phyloP scores from a whole-genome alignment of 2,888 invertebrate genomes.

The Cryptus viduatorius region DNA sequence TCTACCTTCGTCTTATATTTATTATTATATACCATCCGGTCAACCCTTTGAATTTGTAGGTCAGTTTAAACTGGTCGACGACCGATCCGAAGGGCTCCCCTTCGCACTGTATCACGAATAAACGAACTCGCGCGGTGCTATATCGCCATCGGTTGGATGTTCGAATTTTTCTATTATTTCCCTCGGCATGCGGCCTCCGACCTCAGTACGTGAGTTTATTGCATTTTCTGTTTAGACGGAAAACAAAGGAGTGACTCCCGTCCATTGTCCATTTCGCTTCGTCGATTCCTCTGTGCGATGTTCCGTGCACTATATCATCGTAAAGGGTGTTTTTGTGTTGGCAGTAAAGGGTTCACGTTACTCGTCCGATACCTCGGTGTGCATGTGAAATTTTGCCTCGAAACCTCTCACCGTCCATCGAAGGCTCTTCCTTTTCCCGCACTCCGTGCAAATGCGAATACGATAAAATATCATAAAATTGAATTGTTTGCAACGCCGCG shows the following conservation, averaged over 20 bases:
- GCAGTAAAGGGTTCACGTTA: conserved; percentile 59
- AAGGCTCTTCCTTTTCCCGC: background rate
- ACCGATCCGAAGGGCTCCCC: conserved; percentile 18
- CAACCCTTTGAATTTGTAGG: conserved; percentile 78
- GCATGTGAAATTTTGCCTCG: conserved; percentile 17
- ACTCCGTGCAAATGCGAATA: conserved; percentile 13
- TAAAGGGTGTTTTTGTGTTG: conserved; percentile 46
- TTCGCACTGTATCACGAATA: conserved; percentile 26
- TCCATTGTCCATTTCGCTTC: conserved; percentile 23
- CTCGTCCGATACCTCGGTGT: conserved; percentile 5
- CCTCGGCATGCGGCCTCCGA: conserved; percentile 22
- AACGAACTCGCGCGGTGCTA: conserved; percentile 46
- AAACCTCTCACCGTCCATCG: background rate
- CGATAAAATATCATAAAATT: conserved; percentile 61
- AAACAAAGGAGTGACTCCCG: conserved; percentile 50
- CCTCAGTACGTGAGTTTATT: conserved; percentile 39
- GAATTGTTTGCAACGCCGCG: conserved; percentile 16
- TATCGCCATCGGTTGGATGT: background rate
- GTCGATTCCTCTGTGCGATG: background rate
- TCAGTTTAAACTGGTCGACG: conserved; percentile 66
- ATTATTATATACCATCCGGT: conserved; percentile 36
- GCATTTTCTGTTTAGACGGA: conserved; percentile 48
- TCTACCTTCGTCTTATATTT: conserved; percentile 12
- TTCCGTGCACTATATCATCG: conserved; percentile 51
- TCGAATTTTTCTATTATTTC: conserved; percentile 53